Evolutionary conservation across 2,113 vertebrate species (phyloP), one percentile per base, ranked within the genome.

Genomic region (Gymnocephalus cernua): DNA sequence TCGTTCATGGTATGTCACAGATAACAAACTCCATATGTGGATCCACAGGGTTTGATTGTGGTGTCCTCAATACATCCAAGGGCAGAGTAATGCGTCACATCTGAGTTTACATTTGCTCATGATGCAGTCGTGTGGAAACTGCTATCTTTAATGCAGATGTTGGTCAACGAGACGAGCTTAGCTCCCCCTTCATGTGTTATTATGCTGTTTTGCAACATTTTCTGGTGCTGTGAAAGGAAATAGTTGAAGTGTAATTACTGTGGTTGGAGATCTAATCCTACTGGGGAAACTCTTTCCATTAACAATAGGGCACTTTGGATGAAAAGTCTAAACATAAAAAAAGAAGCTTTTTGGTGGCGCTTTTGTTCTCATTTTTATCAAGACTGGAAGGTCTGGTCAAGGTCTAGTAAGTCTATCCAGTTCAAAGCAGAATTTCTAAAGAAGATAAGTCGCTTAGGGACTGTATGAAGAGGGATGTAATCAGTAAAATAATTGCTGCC

Each of bases 1-100:
- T 38, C 4, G 14, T 72, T 68, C 21, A 62, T 44, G 48, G 38
- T 45, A 58, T 66, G 69, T 56, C 68, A 29, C 67, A 44, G 6
- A 72, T 79, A 83, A 76, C 64, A 45, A 41, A 65, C 21, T 12
- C 68, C 74, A 88, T 23, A 59, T 90, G 90, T 82, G 70, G 57
- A 44, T 21, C 21, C 23, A 18, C 47, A 21, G 15, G 53, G 54
- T 63, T 79, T 63, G 35, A 32, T 6, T 6, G 6, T 7, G 6
- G 32, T 32, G 32, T 32, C 5, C 6, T 32, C 32, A 32, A 32
- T 32, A 32, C 32, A 32, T 32, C 6, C 32, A 32, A 32, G 50
- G 19, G 10, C 6, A 21, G 19, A 54, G 51, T 29, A 27, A 65
- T 2, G 23, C 11, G 1, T 48, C 41, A 64, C 14, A 2, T 18